phyloP scores from a whole-genome alignment of 2,888 invertebrate genomes.

The Leptura quadrifasciata region DNA sequence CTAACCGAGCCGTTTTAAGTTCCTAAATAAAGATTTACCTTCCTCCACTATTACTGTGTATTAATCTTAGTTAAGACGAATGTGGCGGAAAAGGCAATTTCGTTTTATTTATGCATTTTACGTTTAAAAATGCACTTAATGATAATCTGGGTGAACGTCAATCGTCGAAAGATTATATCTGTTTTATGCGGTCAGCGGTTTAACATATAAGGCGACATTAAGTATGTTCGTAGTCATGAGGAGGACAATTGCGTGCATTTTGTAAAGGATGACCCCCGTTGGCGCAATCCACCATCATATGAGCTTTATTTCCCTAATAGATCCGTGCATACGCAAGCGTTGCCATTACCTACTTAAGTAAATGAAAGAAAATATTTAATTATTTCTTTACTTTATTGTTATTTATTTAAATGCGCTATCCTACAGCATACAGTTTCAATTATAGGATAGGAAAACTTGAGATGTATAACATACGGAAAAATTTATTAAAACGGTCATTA shows the following conservation, averaged over 20 bases:
- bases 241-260: not conserved
- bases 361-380: not conserved
- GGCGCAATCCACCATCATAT: not conserved
- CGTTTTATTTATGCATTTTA: not conserved
- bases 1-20: slow-evolving; percentile 45
- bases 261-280: not conserved
- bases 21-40: slow-evolving; percentile 52
- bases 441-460: too few relatives aligned
- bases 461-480: too few relatives aligned
- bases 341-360: not conserved
- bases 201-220: not conserved
- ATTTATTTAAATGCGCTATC: too few relatives aligned
- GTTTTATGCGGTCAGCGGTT: not conserved
- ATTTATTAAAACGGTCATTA: too few relatives aligned
- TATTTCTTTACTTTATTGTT: too few relatives aligned
- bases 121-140: not conserved
- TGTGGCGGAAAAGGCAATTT: not conserved
- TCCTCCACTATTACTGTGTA: not conserved
- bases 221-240: not conserved
- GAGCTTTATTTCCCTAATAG: not conserved
- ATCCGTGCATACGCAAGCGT: not conserved
- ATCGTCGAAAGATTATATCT: not conserved
- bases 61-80: slow-evolving; percentile 4
- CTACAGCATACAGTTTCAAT: too few relatives aligned
- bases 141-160: not conserved